Percentiles rank a stretch among this genome's conserved stretches.
These are phyloP conservation scores for Calonectris borealis DNA, from an alignment of 2,113 vertebrate species.

Conservation along the genomic window DNA sequence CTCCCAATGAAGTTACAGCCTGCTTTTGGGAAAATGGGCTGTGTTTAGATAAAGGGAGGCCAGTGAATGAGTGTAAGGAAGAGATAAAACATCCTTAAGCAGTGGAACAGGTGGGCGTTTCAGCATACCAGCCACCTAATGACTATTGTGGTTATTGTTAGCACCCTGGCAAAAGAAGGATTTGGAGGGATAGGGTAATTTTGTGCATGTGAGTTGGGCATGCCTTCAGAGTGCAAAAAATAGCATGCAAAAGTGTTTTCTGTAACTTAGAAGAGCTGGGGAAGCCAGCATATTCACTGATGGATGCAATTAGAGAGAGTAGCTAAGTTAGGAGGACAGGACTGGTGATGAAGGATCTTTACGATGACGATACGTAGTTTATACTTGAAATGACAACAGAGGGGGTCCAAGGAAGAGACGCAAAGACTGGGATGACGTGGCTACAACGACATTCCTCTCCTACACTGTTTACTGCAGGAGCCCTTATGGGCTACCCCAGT, in stretches of 20 bases:
- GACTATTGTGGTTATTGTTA: background rate
- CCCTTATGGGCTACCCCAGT: background rate
- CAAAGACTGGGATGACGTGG: background rate
- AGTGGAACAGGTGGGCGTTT: background rate
- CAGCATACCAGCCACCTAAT: too few species aligned
- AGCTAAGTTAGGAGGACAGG: background rate
- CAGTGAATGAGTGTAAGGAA: background rate
- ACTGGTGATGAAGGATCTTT: background rate
- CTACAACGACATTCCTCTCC: background rate
- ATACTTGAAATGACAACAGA: background rate
- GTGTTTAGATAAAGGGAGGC: background rate
- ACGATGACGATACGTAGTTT: background rate
- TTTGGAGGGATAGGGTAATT: background rate
- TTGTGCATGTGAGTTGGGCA: background rate
- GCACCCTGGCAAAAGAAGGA: background rate
- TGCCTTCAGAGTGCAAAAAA: background rate
- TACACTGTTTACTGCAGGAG: background rate
- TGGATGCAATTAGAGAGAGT: background rate
- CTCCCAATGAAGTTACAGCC: background rate
- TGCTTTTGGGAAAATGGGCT: background rate
- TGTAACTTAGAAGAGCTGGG: background rate
- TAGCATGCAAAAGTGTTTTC: background rate
- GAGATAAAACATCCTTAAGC: background rate
- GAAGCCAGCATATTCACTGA: background rate
- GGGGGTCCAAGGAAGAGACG: rapidly evolving